Evolutionary conservation across 2,113 vertebrate species (phyloP).

Genomic region (Puma concolor): DNA sequence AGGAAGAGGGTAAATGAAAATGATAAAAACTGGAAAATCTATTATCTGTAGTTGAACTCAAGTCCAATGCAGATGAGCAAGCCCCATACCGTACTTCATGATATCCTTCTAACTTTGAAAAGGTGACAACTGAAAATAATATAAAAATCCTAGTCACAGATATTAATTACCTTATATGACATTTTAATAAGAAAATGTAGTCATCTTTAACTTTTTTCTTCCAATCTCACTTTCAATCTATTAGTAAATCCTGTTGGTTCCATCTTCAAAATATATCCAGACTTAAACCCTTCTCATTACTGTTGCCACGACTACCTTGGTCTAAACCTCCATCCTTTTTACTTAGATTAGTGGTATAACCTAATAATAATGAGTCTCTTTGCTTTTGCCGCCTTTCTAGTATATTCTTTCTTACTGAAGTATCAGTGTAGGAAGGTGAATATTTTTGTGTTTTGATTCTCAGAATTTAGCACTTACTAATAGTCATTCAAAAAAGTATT

Average conservation of each 20-base stretch:
- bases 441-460: neutral
- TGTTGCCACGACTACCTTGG: neutral
- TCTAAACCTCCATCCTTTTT: neutral
- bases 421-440: neutral
- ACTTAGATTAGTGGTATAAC: neutral
- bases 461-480: neutral
- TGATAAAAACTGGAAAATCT: neutral
- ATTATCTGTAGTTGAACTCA: neutral
- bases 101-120: neutral
- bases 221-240: neutral
- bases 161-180: neutral
- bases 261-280: neutral
- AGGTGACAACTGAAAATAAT: neutral
- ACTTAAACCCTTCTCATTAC: neutral
- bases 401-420: neutral
- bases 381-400: neutral
- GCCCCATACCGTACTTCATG: neutral
- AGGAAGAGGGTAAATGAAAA: neutral
- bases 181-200: neutral
- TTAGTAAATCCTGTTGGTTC: neutral
- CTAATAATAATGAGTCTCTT: neutral
- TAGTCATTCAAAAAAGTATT: neutral
- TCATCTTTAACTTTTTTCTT: neutral
- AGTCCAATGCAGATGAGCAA: neutral
- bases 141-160: neutral